Percentiles rank a stretch among this genome's conserved stretches.
phyloP scores from a whole-genome alignment of 2,113 vertebrate genomes.

The Lipophrys pholis region DNA sequence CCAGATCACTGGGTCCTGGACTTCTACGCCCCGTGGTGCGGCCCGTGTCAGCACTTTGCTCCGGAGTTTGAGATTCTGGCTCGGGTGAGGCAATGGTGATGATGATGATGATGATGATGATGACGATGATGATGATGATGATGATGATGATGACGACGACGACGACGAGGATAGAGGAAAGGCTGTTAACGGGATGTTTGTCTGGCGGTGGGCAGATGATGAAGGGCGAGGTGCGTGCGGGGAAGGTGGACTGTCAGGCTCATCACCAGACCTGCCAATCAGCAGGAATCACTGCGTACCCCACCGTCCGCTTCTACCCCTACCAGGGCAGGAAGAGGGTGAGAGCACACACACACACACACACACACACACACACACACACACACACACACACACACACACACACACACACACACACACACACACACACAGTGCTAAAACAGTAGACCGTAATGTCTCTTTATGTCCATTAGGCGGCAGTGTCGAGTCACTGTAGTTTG shows the following conservation, averaged over 20 bases:
- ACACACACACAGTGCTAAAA: not conserved
- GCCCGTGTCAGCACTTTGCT: slow-evolving; percentile 95
- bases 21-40: slow-evolving; percentile 98
- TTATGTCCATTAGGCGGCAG: no score
- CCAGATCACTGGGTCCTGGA: slow-evolving; percentile 95
- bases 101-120: no score
- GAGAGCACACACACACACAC: slow-evolving; percentile 10
- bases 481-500: no score
- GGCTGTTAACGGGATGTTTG: not conserved
- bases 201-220: slow-evolving; percentile 81
- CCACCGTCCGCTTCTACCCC: slow-evolving; percentile 91
- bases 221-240: slow-evolving; percentile 92
- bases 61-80: slow-evolving; percentile 96
- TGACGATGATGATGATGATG: no score
- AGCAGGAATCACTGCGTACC: slow-evolving; percentile 92
- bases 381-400: not conserved
- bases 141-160: no score
- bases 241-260: slow-evolving; percentile 95
- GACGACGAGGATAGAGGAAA: no score
- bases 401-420: not conserved
- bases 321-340: slow-evolving; percentile 85
- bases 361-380: not conserved
- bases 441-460: no score
- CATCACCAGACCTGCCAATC: slow-evolving; percentile 88
- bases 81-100: slow-evolving; percentile 82